Base-by-base conservation (phyloP, 2,888 invertebrate species). In the Malthinus seriepunctatus region DNA sequence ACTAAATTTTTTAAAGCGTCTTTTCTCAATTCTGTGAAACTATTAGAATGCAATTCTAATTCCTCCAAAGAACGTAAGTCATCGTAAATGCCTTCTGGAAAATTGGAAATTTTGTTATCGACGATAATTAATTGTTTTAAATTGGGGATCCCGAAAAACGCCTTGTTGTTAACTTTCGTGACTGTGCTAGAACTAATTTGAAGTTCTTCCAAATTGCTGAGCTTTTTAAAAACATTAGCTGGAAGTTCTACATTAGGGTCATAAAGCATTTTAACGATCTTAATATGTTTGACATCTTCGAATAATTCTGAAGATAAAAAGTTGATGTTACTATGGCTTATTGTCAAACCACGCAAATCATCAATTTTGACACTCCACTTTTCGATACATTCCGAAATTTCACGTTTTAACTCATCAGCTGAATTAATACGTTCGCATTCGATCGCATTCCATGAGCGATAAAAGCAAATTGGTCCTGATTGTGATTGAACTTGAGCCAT, bases 211-310 rank as follows among this genome's bases (percentile, higher is more conserved):
- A 46, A 23, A 8, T 2, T 8, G 3, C 12, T 45, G 6, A 46
- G 31, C 10, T 53, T 53, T n/a, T 45, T 15, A 31, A 46, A 53
- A 1, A 39, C 12, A 1, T 45, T 45, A 12, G 15, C 15, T 5
- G 53, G 53, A 11, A 46, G 15, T 12, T 46, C 34, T 6, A 37
- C 35, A 5, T 45, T 34, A 23, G 45, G 35, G 31, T 12, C n/a
- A 11, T 6, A 6, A 2, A 37, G 1, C 37, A 37, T 10, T 11
- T 11, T 37, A 8, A 37, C 7, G 8, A 8, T 5, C 7, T 12
- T 11, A 2, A 37, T 12, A 8, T 37, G 12, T 7, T 11, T 11
- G 12, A 37, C 2, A 10, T 37, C 7, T 9, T n/a, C 37, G 2
- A 37, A 37, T 7, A 37, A 3, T 37, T 37, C n/a, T 8, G n/a